Conservation (phyloP, 1,140 invertebrate species). For the Trinorchestia longiramus region DNA sequence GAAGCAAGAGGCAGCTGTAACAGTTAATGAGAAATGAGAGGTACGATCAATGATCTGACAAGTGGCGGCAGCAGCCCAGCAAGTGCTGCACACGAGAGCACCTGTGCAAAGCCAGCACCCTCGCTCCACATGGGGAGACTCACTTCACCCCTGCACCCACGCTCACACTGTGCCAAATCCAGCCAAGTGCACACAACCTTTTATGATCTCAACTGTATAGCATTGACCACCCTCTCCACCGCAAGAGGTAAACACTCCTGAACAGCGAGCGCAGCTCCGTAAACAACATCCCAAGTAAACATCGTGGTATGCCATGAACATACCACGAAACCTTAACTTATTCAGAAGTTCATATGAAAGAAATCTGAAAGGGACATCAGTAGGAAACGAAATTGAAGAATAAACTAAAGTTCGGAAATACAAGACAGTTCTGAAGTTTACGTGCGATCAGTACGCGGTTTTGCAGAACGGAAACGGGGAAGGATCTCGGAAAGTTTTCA, state of each 20-base stretch:
- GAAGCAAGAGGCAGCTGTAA: neutral
- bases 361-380: neutral
- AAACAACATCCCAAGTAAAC: neutral
- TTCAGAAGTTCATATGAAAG: neutral
- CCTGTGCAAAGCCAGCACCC: neutral
- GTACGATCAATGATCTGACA: neutral
- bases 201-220: neutral
- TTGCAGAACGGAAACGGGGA: too few relatives aligned
- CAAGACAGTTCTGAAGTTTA: too few relatives aligned
- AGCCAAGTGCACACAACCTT: neutral
- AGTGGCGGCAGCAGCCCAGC: neutral
- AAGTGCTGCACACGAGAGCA: neutral
- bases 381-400: neutral
- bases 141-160: neutral
- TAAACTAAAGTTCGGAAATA: too few relatives aligned
- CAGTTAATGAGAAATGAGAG: neutral
- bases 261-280: neutral
- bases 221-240: neutral
- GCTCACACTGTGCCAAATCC: neutral
- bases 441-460: too few relatives aligned
- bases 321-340: neutral
- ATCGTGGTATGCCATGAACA: neutral
- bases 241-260: neutral
- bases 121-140: neutral
- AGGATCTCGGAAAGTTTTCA: neutral